A percentile compares a stretch with the other conserved stretches of the same genome.
phyloP scores from a whole-genome alignment of 2,797 vertebrate genomes.

The Antrozous pallidus region DNA sequence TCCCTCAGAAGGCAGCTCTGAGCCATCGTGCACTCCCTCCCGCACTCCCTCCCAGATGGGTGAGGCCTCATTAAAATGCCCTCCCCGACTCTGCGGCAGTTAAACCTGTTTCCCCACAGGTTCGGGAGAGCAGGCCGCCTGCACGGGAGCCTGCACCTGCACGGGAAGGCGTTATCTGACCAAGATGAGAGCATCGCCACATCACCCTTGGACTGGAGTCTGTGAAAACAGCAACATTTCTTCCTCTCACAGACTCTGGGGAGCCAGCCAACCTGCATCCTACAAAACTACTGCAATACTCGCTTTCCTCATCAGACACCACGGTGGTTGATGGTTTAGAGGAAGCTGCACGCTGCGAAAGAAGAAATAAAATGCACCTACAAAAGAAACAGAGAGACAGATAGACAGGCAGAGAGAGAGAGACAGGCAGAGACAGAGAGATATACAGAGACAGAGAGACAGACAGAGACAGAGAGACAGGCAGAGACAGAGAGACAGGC shows the following conservation, averaged over 20 bases:
- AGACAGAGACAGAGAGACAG: background rate
- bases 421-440: too few relatives aligned
- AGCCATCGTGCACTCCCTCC: background rate
- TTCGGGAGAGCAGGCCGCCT: background rate
- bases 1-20: background rate
- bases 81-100: background rate
- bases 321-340: background rate
- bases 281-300: background rate
- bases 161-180: background rate
- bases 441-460: too few relatives aligned
- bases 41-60: background rate
- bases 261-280: background rate
- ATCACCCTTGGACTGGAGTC: background rate
- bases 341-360: background rate
- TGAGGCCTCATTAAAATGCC: background rate
- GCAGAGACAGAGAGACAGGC: too few relatives aligned
- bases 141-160: too few relatives aligned
- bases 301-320: background rate
- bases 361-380: background rate
- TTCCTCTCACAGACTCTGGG: background rate
- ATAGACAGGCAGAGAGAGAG: background rate
- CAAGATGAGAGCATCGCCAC: background rate
- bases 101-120: background rate
- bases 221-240: background rate
- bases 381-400: background rate